These are phyloP conservation scores for Apostichopus japonicus DNA, from an alignment of 35 echinoderm and acorn worm genomes.

Conservation along the genomic window DNA sequence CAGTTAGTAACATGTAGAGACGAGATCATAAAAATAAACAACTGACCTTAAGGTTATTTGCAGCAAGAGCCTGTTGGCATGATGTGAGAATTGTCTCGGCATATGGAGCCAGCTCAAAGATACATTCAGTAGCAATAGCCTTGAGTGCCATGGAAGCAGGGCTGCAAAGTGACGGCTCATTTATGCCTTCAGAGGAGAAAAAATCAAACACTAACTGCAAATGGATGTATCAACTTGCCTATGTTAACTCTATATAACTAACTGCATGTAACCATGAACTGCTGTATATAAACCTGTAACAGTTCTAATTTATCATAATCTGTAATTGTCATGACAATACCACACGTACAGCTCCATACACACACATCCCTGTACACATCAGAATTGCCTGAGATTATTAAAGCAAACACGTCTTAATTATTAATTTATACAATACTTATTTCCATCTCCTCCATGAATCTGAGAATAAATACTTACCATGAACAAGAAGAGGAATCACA, in stretches of 20 bases:
- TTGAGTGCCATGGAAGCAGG: conserved; percentile 93
- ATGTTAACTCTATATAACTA: too few relatives aligned
- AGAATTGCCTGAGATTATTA: neutral
- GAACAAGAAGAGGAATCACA: conserved; percentile 81
- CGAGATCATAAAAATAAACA: too few relatives aligned
- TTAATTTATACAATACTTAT: neutral
- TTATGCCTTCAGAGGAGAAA: conserved; percentile 59
- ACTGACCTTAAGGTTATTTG: conserved; percentile 45
- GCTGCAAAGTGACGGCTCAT: conserved; percentile 71
- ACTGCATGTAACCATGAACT: too few relatives aligned
- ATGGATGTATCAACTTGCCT: too few relatives aligned
- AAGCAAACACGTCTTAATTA: neutral
- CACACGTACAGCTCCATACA: too few relatives aligned
- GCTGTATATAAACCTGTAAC: too few relatives aligned
- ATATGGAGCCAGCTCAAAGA: conserved; percentile 74
- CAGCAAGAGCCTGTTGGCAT: conserved; percentile 64
- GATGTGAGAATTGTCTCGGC: conserved; percentile 70
- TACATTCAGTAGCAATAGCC: conserved; percentile 89
- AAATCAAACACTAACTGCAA: neutral
- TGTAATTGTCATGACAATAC: too few relatives aligned
- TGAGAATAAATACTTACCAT: conserved; percentile 61
- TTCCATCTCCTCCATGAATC: too few relatives aligned
- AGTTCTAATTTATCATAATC: too few relatives aligned
- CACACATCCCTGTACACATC: too few relatives aligned
- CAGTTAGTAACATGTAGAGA: neutral